A percentile compares a stretch with the other conserved stretches of the same genome.
These are phyloP conservation scores for Amphiprion percula DNA, from an alignment of 2,113 vertebrate species.

Conservation along the genomic window DNA sequence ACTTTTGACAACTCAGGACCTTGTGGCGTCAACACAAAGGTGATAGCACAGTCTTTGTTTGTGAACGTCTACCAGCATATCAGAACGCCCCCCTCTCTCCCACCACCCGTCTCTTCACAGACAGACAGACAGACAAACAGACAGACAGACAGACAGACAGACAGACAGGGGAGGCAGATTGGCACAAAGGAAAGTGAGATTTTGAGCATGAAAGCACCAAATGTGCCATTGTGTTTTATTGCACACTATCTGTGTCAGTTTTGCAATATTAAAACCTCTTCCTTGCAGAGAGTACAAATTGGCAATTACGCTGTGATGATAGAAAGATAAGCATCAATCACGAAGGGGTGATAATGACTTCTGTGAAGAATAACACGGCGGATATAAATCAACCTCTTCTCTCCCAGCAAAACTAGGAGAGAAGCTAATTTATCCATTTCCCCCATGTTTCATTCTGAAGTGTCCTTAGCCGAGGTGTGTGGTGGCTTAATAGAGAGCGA, in stretches of 20 bases:
- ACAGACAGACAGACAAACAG: not conserved
- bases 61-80: slow-evolving; percentile 74
- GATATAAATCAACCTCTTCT: slow-evolving; percentile 61
- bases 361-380: slow-evolving; percentile 58
- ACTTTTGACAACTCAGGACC: slow-evolving; percentile 86
- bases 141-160: too few relatives aligned
- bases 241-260: slow-evolving; percentile 17
- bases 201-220: slow-evolving; percentile 36
- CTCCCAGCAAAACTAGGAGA: slow-evolving; percentile 28
- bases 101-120: slow-evolving; percentile 32
- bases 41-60: slow-evolving; percentile 81
- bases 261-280: slow-evolving; percentile 41
- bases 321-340: slow-evolving; percentile 64
- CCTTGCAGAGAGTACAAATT: slow-evolving; percentile 26
- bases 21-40: slow-evolving; percentile 82
- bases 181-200: slow-evolving; percentile 45
- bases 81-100: slow-evolving; percentile 54
- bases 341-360: slow-evolving; percentile 65
- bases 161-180: slow-evolving; percentile 17
- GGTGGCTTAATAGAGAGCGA: slow-evolving; percentile 46
- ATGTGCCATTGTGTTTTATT: slow-evolving; percentile 32
- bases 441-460: slow-evolving; percentile 49
- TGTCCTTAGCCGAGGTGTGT: slow-evolving; percentile 30
- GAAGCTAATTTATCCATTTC: slow-evolving; percentile 53
- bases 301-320: slow-evolving; percentile 52